phyloP scores from a whole-genome alignment of 2,888 invertebrate genomes.

The Polydrusus pterygomalis region DNA sequence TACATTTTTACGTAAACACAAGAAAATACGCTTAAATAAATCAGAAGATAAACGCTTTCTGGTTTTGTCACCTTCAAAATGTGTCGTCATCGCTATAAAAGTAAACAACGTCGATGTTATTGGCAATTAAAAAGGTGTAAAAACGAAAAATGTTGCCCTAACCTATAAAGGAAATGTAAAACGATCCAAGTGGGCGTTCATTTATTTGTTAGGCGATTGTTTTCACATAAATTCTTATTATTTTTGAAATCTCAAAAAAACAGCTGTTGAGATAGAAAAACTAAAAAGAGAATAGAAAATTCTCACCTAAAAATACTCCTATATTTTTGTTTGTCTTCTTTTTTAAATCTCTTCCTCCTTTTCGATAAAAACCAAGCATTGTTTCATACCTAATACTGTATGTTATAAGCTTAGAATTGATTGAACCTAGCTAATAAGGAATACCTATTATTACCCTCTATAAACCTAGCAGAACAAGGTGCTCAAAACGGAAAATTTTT shows the following conservation, averaged over 20 bases:
- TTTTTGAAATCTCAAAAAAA: slow-evolving; percentile 43
- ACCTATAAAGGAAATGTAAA: slow-evolving; percentile 65
- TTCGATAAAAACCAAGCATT: too few relatives aligned
- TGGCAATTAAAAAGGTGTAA: slow-evolving; percentile 34
- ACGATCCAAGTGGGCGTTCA: slow-evolving; percentile 59
- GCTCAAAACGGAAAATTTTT: too few relatives aligned
- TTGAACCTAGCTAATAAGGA: too few relatives aligned
- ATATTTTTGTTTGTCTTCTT: too few relatives aligned
- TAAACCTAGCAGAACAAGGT: too few relatives aligned
- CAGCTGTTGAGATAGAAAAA: too few relatives aligned
- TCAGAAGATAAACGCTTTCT: slow-evolving; percentile 13
- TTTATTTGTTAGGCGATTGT: slow-evolving; percentile 46
- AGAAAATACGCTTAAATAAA: slow-evolving; percentile 2
- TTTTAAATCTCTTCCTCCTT: too few relatives aligned
- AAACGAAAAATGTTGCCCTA: slow-evolving; percentile 54
- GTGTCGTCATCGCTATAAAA: slow-evolving; percentile 42
- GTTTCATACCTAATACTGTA: too few relatives aligned
- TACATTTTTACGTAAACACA: slow-evolving; percentile 11
- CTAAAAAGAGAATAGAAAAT: too few relatives aligned
- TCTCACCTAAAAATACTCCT: too few relatives aligned
- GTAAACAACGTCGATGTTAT: slow-evolving; percentile 32
- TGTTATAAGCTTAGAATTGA: too few relatives aligned
- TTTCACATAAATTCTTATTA: slow-evolving; percentile 8
- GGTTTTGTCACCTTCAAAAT: slow-evolving; percentile 17
- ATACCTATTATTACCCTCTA: too few relatives aligned